Evolutionary conservation across 2,113 vertebrate species (phyloP), one percentile per base, ranked within the genome.

Genomic region (Spilogale gracilis): DNA sequence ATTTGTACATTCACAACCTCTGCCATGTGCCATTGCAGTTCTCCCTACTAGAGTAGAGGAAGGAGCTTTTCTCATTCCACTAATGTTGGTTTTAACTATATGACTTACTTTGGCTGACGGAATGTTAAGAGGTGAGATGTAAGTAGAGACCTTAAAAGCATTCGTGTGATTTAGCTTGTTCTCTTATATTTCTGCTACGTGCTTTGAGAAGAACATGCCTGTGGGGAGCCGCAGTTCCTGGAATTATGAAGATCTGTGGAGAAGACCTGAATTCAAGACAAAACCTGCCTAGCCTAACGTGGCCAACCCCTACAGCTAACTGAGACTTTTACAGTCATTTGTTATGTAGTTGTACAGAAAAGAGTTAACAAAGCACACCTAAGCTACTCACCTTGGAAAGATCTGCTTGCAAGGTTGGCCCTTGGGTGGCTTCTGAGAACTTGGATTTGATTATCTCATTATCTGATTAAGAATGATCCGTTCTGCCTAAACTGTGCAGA

Each of bases 401-500:
- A 10, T 21, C 50, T 73, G 3, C 45, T 96, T 93, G 25, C 85
- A 78, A 56, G 43, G 14, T 65, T 84, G 43, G 48, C 27, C 71
- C 13, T 73, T 78, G 84, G 14, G 69, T 93, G n/a, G 30, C 71
- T 88, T 93, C 78, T 84, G 74, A 54, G 20, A 93, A 93, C 85
- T 87, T 67, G 52, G 67, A 76, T 79, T 90, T 73, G 3, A 20
- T 90, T 90, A 30, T 95, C 48, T 52, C 25, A 73, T 73, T 89
- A 50, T 65, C 54, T 65, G 48, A 11, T 83, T 78, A 56, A 84
- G 74, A 76, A 76, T 30, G 74, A 14, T 50, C 48, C 45, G 30
- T 50, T 50, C 74, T 61, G 80, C 87, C 81, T 76, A 18, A 69
- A 69, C 67, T 38, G 79, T 90, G 43, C 11, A 69, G 90, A 84